phyloP scores from a whole-genome alignment of 2,888 invertebrate species.

The Lapara coniferarum region DNA sequence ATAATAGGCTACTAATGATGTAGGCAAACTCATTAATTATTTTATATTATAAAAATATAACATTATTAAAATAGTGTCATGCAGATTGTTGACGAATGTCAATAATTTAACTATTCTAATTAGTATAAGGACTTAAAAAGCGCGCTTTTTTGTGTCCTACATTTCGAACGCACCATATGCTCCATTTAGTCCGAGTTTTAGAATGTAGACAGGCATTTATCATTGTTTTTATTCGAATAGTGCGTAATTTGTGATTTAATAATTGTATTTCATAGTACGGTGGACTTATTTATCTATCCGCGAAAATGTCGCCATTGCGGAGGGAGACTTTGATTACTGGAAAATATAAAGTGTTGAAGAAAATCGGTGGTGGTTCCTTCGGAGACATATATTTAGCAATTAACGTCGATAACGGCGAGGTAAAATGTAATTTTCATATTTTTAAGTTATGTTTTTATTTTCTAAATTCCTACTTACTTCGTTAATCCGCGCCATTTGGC shows the following conservation, averaged over 20 bases:
- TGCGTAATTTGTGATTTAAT: conserved; percentile 62
- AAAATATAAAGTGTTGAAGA: conserved; percentile 97
- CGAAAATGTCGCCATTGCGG: conserved; percentile 49
- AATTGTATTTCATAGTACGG: conserved; percentile 49
- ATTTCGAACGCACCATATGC: conserved; percentile 51
- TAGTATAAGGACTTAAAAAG: neutral
- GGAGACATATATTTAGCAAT: conserved; percentile 99
- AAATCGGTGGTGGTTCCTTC: conserved; percentile 99
- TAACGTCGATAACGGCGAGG: conserved; percentile 96
- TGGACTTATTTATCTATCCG: conserved; percentile 41
- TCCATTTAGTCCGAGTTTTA: conserved; percentile 59
- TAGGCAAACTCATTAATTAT: neutral
- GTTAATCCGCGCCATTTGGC: conserved; percentile 46
- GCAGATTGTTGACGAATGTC: neutral
- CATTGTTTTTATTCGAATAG: conserved; percentile 60
- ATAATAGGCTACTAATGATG: neutral
- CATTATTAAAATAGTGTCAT: neutral
- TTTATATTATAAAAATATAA: neutral
- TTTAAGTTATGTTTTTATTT: conserved; percentile 24
- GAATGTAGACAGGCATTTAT: conserved; percentile 66
- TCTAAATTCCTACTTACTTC: conserved; percentile 35
- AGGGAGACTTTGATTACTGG: conserved; percentile 93
- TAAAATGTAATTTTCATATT: conserved; percentile 55
- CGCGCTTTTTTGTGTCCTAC: conserved; percentile 17
- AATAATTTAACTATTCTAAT: neutral